Evolutionary conservation across 2,888 invertebrate genomes (phyloP), one percentile per base, ranked within the genome.

Genomic region (Drosophila helvetica): DNA sequence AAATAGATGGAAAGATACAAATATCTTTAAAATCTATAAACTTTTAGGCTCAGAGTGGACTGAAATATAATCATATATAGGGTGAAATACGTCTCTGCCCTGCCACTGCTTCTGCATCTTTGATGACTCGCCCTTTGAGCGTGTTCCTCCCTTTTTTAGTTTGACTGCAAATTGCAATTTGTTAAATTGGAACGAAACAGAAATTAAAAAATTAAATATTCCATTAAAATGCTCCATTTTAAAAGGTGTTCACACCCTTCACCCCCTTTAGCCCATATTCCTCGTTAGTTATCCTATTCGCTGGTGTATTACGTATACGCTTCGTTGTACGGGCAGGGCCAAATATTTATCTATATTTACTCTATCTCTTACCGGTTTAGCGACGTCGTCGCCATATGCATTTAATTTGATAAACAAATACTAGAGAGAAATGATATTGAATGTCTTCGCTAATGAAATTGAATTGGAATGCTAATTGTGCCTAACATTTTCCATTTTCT

Each of bases 331-430:
- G 1, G 38, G 45, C 52, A n/a, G n/a, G n/a, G 66, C 55, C 55
- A 66, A 66, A 66, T 65, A 66, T 66, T 66, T 66, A 53, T 46
- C 53, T 50, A 7, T 30, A 17, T 42, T 17, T 38, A 30, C 25
- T 46, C 53, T 25, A 25, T n/a, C 10, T 18, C 12, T 46, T 45
- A 8, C 50, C 42, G 22, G 15, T 22, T 27, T 30, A 27, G 42
- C 65, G 47, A 22, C 5, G 43, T 43, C 42, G 46, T 38, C 51
- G 63, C 62, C 53, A 4, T 50, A 22, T 51, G 52, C 58, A 48
- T 58, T 58, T 59, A 70, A 70, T 68, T 68, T 60, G 54, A 70
- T 68, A 70, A 68, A 60, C 70, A 60, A 67, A 67, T 51, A 68
- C 15, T n/a, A 48, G 30, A 22, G 27, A 12, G 10, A 27, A 65